phyloP scores from a whole-genome alignment of 2,797 vertebrate species.

The Rhinoraja longicauda region DNA sequence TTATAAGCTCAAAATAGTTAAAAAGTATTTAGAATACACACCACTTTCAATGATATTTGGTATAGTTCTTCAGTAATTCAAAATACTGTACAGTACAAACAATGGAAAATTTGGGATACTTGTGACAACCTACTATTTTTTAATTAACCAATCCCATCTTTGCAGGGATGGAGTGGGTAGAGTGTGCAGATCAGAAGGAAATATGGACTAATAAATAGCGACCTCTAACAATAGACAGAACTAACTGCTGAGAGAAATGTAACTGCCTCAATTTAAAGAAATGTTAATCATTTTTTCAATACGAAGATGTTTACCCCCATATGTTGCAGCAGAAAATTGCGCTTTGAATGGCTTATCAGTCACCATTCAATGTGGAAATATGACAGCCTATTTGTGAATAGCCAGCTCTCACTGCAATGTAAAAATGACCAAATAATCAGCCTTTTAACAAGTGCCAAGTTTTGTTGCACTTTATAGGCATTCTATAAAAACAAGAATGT shows the following conservation, averaged over 20 bases:
- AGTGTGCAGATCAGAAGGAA: too few species aligned
- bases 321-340: background rate
- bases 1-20: background rate
- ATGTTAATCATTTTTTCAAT: background rate
- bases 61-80: background rate
- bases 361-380: background rate
- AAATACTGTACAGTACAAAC: background rate
- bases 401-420: background rate
- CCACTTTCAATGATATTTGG: background rate
- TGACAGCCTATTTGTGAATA: background rate
- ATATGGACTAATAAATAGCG: too few species aligned
- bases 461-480: too few species aligned
- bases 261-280: background rate
- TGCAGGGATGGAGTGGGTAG: too few species aligned
- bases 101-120: background rate
- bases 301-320: background rate
- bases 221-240: background rate
- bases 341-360: too few species aligned
- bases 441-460: background rate
- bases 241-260: background rate
- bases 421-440: background rate
- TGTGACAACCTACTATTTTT: too few species aligned
- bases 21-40: background rate
- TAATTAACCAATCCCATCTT: background rate
- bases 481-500: background rate